phyloP scores from a whole-genome alignment of 2,113 vertebrate genomes.

The Mirza zaza region DNA sequence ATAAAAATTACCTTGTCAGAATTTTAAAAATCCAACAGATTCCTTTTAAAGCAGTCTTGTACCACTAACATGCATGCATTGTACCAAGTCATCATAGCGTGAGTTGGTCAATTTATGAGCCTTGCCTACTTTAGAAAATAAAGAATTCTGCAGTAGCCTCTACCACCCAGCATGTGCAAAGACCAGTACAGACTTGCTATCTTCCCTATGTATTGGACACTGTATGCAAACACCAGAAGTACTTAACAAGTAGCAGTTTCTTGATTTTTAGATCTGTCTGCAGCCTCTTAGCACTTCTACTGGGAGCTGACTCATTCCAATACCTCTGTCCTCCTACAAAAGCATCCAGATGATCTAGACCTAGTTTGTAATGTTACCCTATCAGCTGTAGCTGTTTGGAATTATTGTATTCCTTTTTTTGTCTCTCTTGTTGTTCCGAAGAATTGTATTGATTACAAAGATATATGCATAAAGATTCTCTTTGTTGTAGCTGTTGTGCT shows the following conservation, averaged over 20 bases:
- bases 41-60: slow-evolving; percentile 33
- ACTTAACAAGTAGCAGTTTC: slow-evolving; percentile 17
- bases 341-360: slow-evolving; percentile 10
- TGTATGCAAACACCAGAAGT: slow-evolving; percentile 29
- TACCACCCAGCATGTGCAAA: slow-evolving; percentile 53
- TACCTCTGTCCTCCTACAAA: neutral
- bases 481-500: neutral
- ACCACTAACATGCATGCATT: slow-evolving; percentile 51
- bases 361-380: slow-evolving; percentile 47
- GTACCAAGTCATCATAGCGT: slow-evolving; percentile 5
- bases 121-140: slow-evolving; percentile 55
- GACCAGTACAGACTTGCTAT: neutral
- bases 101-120: neutral
- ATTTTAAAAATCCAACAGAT: neutral
- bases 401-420: slow-evolving; percentile 30
- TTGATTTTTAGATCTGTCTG: neutral
- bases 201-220: neutral
- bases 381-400: slow-evolving; percentile 54
- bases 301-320: neutral
- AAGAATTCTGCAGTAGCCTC: slow-evolving; percentile 9
- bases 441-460: slow-evolving; percentile 51
- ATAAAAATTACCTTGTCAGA: neutral
- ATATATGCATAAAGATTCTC: slow-evolving; percentile 62
- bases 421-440: slow-evolving; percentile 45
- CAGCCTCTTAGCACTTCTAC: neutral